Base-by-base conservation (phyloP, 2,113 vertebrate genomes). In the Camelus dromedarius region DNA sequence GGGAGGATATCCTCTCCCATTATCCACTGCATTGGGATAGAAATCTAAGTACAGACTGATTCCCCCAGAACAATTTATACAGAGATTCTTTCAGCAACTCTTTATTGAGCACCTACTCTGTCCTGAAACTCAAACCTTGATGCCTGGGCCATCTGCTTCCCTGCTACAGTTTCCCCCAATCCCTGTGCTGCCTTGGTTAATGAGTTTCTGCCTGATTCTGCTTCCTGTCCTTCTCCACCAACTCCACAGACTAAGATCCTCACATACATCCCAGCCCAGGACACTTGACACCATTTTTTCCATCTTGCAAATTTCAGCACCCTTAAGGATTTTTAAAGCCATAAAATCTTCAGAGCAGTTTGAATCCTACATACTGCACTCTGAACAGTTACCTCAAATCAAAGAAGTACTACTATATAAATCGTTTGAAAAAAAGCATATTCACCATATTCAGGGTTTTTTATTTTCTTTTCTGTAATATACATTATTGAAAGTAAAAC, bases 401-500 rank as follows among this genome's bases (percentile, higher is more conserved):
- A 28, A 64, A 73, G 28, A 15, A 38, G 14, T 11, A 76, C 38
- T 11, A 76, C 38, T 38, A 19, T 5, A 50, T 1, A 52, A 64
- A 79, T 79, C 30, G 19, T 26, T 89, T 28, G 0, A n/a, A 30
- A 50, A 28, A 20, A 64, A 10, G 11, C 6, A 30, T 52, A 77
- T 70, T 88, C 18, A n/a, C 38, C 38, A 42, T 42, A 42, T 42
- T 42, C 38, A 42, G 38, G 38, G 8, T 69, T 32, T 58, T 15
- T 62, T 81, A 7, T 89, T 93, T 80, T 91, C 50, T 75, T 94
- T 90, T 88, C 85, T 58, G 8, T 64, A 86, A 62, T 38, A 62
- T 58, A 64, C 10, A 80, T 80, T 60, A 84, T 46, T 50, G 3
- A 48, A 93, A 88, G 80, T n/a, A 76, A 86, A 94, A 58, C 30